A percentile compares a stretch with the other conserved stretches of the same genome.
phyloP scores from a whole-genome alignment of 2,888 invertebrate species.

The Lycocerus yunnanus region DNA sequence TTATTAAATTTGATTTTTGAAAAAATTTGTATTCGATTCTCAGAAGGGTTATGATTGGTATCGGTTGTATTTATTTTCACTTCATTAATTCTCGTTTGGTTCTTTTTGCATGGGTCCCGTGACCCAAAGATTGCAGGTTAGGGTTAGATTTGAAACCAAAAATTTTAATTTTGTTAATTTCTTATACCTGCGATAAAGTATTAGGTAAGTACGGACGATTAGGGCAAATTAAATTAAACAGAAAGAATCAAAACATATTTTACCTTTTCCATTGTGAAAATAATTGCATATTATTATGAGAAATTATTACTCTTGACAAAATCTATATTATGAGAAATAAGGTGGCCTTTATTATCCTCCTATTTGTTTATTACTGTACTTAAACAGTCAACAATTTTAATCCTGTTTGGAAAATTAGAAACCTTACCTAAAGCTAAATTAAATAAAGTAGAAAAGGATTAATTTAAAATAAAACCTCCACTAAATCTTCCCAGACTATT shows the following conservation, averaged over 20 bases:
- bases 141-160: background rate
- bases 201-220: background rate
- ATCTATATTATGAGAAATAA: background rate
- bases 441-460: background rate
- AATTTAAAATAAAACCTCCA: background rate
- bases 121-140: background rate
- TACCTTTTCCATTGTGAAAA: background rate
- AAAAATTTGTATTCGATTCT: background rate
- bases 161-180: background rate
- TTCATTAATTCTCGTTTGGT: background rate
- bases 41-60: background rate
- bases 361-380: background rate
- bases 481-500: background rate
- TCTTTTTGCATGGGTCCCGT: background rate
- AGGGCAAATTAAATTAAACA: background rate
- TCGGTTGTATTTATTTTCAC: background rate
- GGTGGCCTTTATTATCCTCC: background rate
- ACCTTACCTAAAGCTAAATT: background rate
- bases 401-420: background rate
- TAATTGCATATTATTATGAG: background rate
- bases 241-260: background rate
- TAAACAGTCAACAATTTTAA: background rate
- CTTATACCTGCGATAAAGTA: background rate
- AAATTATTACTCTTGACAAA: background rate
- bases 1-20: background rate